phyloP scores from a whole-genome alignment of 2,888 invertebrate genomes.

The Conus canariensis region DNA sequence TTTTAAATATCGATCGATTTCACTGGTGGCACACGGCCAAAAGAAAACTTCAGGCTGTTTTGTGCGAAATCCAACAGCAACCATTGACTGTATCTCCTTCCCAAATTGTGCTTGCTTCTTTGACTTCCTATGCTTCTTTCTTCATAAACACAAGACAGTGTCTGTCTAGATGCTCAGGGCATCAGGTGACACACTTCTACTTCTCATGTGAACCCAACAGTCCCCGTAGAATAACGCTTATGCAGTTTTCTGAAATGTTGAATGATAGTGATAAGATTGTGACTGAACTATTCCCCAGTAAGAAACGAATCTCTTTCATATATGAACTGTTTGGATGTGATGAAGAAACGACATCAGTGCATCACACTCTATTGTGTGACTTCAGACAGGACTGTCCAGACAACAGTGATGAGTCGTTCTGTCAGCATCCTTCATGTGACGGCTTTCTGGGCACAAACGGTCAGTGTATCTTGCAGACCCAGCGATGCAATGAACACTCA shows the following conservation, averaged over 20 bases:
- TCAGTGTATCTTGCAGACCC: neutral
- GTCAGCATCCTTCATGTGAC: neutral
- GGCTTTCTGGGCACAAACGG: neutral
- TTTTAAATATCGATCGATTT: neutral
- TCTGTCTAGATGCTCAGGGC: neutral
- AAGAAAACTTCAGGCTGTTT: too few species aligned
- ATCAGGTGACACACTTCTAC: neutral
- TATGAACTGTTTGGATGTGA: neutral
- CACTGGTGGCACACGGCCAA: neutral
- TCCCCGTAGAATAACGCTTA: too few species aligned
- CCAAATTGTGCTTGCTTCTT: neutral
- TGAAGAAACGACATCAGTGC: neutral
- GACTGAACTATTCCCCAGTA: neutral
- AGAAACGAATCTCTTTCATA: neutral
- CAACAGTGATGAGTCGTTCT: conserved; percentile 6
- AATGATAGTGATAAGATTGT: neutral
- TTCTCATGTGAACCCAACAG: neutral
- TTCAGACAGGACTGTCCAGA: neutral
- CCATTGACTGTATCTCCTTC: too few species aligned
- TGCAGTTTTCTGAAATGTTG: neutral
- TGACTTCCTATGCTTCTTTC: neutral
- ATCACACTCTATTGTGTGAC: neutral
- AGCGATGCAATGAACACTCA: neutral
- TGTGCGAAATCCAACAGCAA: neutral
- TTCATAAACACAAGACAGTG: neutral